These are phyloP conservation scores for Margaritifera margaritifera DNA, from an alignment of 2,888 invertebrate genomes.

Conservation along the genomic window DNA sequence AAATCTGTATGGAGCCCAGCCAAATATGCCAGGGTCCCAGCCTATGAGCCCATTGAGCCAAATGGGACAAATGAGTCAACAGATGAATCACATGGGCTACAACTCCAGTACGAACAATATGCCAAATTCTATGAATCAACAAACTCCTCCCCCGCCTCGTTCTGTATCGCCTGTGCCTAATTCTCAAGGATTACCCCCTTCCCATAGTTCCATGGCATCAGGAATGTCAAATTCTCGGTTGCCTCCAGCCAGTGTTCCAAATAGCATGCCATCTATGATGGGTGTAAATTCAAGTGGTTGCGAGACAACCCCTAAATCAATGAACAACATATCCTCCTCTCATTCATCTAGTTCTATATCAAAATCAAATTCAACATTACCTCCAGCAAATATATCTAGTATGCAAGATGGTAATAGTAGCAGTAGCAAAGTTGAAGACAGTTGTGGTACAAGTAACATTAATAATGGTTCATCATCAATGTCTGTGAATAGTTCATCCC, in stretches of 20 bases:
- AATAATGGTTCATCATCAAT: background rate
- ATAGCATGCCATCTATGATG: slow-evolving; percentile 14
- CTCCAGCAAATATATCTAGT: slow-evolving; percentile 25
- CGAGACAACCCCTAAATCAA: slow-evolving; percentile 29
- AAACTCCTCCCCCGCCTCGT: slow-evolving; percentile 36
- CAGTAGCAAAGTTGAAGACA: background rate
- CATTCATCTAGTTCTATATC: slow-evolving; percentile 34
- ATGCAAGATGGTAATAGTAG: background rate
- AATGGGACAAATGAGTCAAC: slow-evolving; percentile 53
- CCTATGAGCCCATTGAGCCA: slow-evolving; percentile 41
- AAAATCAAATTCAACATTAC: slow-evolving; percentile 13
- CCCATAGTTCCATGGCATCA: too few relatives aligned
- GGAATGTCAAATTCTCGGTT: slow-evolving; percentile 2
- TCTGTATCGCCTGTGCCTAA: slow-evolving; percentile 57
- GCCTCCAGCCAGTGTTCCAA: slow-evolving; percentile 13
- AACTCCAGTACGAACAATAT: slow-evolving; percentile 47
- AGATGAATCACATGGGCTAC: slow-evolving; percentile 55
- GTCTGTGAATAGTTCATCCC: too few relatives aligned
- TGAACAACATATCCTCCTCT: too few relatives aligned
- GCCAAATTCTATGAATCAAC: slow-evolving; percentile 26
- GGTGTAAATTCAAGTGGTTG: slow-evolving; percentile 28
- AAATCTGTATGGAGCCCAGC: slow-evolving; percentile 48
- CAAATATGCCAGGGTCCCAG: slow-evolving; percentile 29
- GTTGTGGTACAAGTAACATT: background rate
- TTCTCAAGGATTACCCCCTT: slow-evolving; percentile 25